Evolutionary conservation across 1,140 invertebrate species (phyloP).

Genomic region (Drosophila littoralis): DNA sequence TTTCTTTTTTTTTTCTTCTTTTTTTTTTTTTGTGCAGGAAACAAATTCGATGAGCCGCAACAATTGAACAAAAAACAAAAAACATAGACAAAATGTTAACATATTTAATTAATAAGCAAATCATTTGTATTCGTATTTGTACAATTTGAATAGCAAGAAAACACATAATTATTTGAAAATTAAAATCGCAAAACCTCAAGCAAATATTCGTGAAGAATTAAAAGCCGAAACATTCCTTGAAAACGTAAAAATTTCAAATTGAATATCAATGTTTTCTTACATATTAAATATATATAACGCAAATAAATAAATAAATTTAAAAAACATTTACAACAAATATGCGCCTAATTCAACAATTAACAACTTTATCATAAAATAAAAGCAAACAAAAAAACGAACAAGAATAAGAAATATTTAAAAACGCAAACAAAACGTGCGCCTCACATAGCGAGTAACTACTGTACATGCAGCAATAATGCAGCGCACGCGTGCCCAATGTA

Average conservation of each 20-base stretch:
- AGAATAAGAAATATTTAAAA: slow-evolving; percentile 1
- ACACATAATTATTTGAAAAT: slow-evolving; percentile 29
- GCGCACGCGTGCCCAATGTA: slow-evolving; percentile 9
- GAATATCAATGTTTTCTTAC: slow-evolving; percentile 65
- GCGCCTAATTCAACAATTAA: slow-evolving; percentile 35
- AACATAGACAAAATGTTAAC: slow-evolving; percentile 29
- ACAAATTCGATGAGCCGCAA: slow-evolving; percentile 25
- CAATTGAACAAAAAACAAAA: slow-evolving; percentile 28
- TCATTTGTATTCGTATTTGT: slow-evolving; percentile 31
- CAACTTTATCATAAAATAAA: not conserved
- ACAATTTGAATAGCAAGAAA: slow-evolving; percentile 12
- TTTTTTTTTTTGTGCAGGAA: slow-evolving; percentile 11
- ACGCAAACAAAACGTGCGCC: not conserved
- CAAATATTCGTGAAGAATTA: not conserved
- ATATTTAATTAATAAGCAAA: slow-evolving; percentile 39
- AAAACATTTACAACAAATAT: slow-evolving; percentile 17
- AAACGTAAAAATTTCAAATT: slow-evolving; percentile 40
- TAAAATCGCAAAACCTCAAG: not conserved
- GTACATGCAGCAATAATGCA: slow-evolving; percentile 24
- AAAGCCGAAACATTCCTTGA: slow-evolving; percentile 36
- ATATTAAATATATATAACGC: slow-evolving; percentile 56
- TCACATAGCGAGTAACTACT: slow-evolving; percentile 23
- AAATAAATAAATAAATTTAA: slow-evolving; percentile 26
- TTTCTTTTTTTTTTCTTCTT: not conserved
- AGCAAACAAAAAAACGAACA: not conserved